Evolutionary conservation across 2,888 invertebrate genomes (phyloP), one percentile per base, ranked within the genome.

Genomic region (Yponomeuta malinellus): DNA sequence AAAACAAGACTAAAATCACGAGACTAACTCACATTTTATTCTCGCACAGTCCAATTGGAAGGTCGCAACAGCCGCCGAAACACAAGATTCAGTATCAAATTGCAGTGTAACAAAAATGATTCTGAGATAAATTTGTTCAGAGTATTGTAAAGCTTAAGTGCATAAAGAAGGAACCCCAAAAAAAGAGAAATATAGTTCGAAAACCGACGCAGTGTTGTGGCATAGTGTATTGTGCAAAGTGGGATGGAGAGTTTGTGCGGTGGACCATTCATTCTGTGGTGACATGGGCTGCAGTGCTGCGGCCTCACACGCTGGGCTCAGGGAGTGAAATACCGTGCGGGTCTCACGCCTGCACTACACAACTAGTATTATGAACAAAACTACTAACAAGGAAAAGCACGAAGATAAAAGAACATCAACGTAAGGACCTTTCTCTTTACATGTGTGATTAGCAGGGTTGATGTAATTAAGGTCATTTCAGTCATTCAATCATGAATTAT

Each of bases 341-440:
- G 90, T 88, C 87, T 81, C 80, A 79, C 72, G 89, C 92, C 90
- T 87, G 90, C 88, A 88, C 90, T 81, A 78, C 81, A 83, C 81
- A 83, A 80, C 83, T 85, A 84, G 82, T 88, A 92, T 87, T 88
- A 92, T 93, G 93, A 92, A 92, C 86, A 92, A 91, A 83, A 88
- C 91, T 77, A 86, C 86, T 83, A 91, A 82, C 84, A 90, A 92
- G 83, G 91, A 92, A 74, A 92, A 93, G 81, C 91, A 88, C 79
- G 92, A 93, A 81, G 92, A 92, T 73, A 93, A 93, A 84, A 86
- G 91, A 84, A 87, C 88, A 80, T 92, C 92, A 78, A 89, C 86
- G 92, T 93, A 87, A 91, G 92, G 75, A 73, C n/a, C 48, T n/a
- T 59, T 70, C 67, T 68, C 37, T 66, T 66, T 33, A 33, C 66